Percentiles rank a stretch among this genome's conserved stretches.
phyloP scores from a whole-genome alignment of 2,797 vertebrate species.

The Spatula versicolor region DNA sequence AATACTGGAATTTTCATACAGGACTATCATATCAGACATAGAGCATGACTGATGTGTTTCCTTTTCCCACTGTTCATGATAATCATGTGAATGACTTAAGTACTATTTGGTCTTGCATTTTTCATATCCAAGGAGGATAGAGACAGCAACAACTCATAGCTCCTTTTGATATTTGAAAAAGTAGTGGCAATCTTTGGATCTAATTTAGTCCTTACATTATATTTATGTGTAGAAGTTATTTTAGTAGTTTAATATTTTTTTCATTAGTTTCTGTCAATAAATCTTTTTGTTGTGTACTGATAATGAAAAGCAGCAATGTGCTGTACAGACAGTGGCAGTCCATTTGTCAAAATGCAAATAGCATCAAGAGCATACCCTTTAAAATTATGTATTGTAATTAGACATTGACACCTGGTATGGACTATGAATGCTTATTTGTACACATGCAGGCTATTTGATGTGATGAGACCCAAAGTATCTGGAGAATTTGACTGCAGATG shows the following conservation, averaged over 20 bases:
- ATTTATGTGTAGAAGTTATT: not conserved
- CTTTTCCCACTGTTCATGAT: accelerated
- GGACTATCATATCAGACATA: not conserved
- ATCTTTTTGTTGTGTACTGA: not conserved
- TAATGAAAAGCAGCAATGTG: not conserved
- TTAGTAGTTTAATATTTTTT: not conserved
- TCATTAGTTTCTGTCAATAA: not conserved
- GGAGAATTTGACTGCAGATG: slow-evolving; percentile 50
- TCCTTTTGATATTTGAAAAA: not conserved
- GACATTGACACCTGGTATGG: slow-evolving; percentile 54
- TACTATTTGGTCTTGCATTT: not conserved
- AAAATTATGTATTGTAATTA: slow-evolving; percentile 63
- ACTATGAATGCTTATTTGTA: slow-evolving; percentile 48
- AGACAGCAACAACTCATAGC: not conserved
- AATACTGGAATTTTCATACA: not conserved
- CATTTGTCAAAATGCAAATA: not conserved
- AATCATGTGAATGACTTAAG: not conserved
- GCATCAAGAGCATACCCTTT: not conserved
- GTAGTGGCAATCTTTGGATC: not conserved
- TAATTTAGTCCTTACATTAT: not conserved
- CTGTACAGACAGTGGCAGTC: not conserved
- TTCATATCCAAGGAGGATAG: not conserved
- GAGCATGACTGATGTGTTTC: not conserved
- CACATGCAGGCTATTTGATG: slow-evolving; percentile 48
- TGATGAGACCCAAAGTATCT: not conserved